Percentiles rank a stretch among this genome's conserved stretches.
Evolutionary conservation across 1,140 invertebrate genomes (phyloP).

Genomic region (Euura lappo): DNA sequence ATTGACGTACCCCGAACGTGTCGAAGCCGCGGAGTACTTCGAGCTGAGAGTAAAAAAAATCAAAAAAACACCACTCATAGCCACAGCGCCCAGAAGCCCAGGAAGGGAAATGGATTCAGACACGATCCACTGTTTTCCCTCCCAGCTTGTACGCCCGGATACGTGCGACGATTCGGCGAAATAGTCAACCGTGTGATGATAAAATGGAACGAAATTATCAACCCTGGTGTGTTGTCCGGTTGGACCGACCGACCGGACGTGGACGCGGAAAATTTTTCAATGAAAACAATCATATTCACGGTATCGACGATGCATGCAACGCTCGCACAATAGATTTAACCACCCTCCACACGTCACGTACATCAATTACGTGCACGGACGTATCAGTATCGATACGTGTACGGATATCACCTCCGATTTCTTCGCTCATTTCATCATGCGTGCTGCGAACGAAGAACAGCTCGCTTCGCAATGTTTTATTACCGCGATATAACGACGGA

Average conservation of each 20-base stretch:
- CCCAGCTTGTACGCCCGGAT: not conserved
- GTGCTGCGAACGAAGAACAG: too few species aligned
- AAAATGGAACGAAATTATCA: constrained; percentile 5
- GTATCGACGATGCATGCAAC: not conserved
- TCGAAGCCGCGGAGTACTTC: not conserved
- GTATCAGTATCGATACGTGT: too few species aligned
- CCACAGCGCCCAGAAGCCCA: not conserved
- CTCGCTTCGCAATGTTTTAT: too few species aligned
- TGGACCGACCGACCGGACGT: not conserved
- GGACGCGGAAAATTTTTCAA: not conserved
- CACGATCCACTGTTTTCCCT: not conserved
- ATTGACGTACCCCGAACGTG: not conserved
- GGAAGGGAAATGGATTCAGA: not conserved
- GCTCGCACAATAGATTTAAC: not conserved
- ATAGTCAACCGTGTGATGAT: not conserved
- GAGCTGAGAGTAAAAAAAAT: not conserved
- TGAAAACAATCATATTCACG: not conserved
- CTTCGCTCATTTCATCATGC: too few species aligned
- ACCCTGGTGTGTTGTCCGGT: too few species aligned
- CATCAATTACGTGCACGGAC: too few species aligned
- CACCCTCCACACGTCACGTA: too few species aligned
- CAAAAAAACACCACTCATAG: not conserved
- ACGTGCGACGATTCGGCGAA: not conserved
- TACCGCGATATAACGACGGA: too few species aligned
- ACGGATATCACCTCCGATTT: too few species aligned